Evolutionary conservation across 2,888 invertebrate species (phyloP), one percentile per base, ranked within the genome.

Genomic region (Cheilosia impressa): DNA sequence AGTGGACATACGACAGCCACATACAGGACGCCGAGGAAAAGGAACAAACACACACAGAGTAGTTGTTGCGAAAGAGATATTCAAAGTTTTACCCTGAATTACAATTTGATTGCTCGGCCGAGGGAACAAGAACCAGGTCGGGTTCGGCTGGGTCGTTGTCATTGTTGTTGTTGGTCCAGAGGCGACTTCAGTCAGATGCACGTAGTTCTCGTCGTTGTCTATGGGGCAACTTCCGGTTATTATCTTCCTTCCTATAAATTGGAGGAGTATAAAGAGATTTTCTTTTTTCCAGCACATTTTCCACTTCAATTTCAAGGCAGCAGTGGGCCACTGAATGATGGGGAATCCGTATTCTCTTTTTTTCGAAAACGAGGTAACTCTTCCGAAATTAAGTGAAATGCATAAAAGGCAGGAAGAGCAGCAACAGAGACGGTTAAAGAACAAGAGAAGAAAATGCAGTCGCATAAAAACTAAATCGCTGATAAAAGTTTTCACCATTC

Each of bases 61-160:
- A 17, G 47, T 19, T 17, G 73, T 57, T 76, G 72, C 81, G 85
- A 81, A 80, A 73, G 77, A 87, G 87, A 85, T 88, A 88, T 88
- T 87, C 87, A 88, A 88, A 87, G 87, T 88, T 87, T 88, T 87
- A 87, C 87, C 88, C 87, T 87, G 88, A 88, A 88, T 88, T 88
- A 87, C 88, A 88, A 88, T 88, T 88, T 87, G 87, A 88, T 88
- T 88, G 87, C 76, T 88, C 71, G 87, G 73, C 83, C 81, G 81
- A 57, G 75, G 76, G 85, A 81, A 87, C 76, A 76, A 69, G 77
- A 66, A 52, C 58, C 58, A 62, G 50, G 60, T 63, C 41, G 47
- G 58, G 63, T 58, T 50, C 13, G 60, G 60, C 62, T 66, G 60
- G 68, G n/a, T 55, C 43, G 31, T 62, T 58, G 45, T 27, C 68